A percentile compares a stretch with the other conserved stretches of the same genome.
Evolutionary conservation across 2,888 invertebrate species (phyloP).

Genomic region (Elmis aenea): DNA sequence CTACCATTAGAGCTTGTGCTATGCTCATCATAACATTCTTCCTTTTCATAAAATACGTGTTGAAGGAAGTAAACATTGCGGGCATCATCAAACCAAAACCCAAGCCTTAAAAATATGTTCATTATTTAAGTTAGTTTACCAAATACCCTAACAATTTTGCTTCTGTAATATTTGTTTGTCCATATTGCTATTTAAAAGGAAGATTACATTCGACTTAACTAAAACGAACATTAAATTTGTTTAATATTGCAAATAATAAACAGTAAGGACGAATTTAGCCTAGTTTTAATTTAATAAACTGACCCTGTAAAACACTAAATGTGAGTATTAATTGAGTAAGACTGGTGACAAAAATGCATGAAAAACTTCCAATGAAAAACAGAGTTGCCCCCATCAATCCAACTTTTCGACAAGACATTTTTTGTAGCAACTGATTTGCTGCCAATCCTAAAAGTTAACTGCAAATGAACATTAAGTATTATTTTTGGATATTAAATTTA

Average conservation of each 20-base stretch:
- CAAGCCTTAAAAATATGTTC: slow-evolving; percentile 51
- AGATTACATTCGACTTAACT: no score
- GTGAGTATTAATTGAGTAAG: slow-evolving; percentile 60
- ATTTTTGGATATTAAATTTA: slow-evolving; percentile 32
- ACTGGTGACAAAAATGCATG: slow-evolving; percentile 59
- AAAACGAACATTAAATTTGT: no score
- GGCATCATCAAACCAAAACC: slow-evolving; percentile 72
- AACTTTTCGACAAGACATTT: slow-evolving; percentile 61
- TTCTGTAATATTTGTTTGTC: neutral
- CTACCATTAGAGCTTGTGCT: slow-evolving; percentile 65
- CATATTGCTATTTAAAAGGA: no score
- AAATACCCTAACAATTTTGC: neutral
- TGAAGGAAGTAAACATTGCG: slow-evolving; percentile 67
- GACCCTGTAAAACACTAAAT: slow-evolving; percentile 61
- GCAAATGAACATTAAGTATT: neutral
- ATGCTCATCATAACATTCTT: slow-evolving; percentile 70
- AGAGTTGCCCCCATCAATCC: slow-evolving; percentile 61
- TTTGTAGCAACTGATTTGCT: slow-evolving; percentile 62
- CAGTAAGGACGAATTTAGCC: neutral
- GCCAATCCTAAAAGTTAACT: slow-evolving; percentile 56
- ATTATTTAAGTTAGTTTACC: neutral
- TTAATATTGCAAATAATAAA: neutral
- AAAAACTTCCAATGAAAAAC: slow-evolving; percentile 58
- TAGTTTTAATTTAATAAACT: slow-evolving; percentile 6
- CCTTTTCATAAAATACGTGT: slow-evolving; percentile 66